These are phyloP conservation scores for Celastrina argiolus DNA, from an alignment of 2,888 invertebrate genomes.

Conservation along the genomic window DNA sequence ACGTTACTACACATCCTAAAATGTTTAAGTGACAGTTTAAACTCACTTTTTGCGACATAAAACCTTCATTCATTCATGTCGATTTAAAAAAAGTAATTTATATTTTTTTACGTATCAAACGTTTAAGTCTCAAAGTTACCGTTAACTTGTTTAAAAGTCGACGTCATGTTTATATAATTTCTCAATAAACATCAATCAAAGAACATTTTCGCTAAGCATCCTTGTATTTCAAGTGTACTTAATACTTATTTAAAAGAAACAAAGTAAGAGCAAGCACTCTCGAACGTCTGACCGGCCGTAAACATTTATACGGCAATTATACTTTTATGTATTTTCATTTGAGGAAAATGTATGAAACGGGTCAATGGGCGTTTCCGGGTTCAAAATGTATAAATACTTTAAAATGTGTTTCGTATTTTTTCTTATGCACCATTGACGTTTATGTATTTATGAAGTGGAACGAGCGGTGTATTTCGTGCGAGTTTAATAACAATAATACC, in stretches of 20 bases:
- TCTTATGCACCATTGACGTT: too few relatives aligned
- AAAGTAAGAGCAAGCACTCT: not conserved
- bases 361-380: not conserved
- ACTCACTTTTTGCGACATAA: too few relatives aligned
- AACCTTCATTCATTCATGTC: too few relatives aligned
- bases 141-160: too few relatives aligned
- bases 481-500: too few relatives aligned
- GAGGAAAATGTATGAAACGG: constrained; percentile 4
- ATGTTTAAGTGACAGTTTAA: too few relatives aligned
- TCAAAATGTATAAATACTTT: not conserved
- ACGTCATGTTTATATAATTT: not conserved
- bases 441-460: too few relatives aligned
- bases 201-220: not conserved
- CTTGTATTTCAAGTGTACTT: not conserved
- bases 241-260: not conserved
- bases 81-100: too few relatives aligned
- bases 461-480: too few relatives aligned
- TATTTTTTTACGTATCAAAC: too few relatives aligned
- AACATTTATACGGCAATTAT: constrained; percentile 1
- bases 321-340: constrained; percentile 14
- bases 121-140: too few relatives aligned
- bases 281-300: not conserved
- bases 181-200: not conserved
- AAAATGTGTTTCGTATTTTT: not conserved
- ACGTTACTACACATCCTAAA: too few relatives aligned